phyloP scores from a whole-genome alignment of 2,888 invertebrate species.

The Leucophenga montana region DNA sequence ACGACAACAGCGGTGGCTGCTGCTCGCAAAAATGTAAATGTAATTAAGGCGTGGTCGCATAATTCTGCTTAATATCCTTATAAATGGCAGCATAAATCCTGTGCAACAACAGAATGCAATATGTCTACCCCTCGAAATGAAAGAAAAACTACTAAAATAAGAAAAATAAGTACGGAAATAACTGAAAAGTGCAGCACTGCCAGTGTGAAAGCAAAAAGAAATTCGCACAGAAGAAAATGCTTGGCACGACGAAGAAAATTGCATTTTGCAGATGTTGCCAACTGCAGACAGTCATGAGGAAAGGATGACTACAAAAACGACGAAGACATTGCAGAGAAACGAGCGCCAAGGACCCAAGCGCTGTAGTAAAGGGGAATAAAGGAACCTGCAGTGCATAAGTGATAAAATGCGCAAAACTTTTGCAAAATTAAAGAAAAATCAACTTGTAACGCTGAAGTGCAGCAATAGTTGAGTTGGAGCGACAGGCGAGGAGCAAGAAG shows the following conservation, averaged over 20 bases:
- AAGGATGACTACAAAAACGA: not conserved
- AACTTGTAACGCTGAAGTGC: slow-evolving; percentile 29
- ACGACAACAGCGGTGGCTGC: not conserved
- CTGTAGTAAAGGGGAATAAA: not conserved
- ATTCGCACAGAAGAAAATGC: slow-evolving; percentile 14
- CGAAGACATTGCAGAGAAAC: not conserved
- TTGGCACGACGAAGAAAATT: slow-evolving; percentile 50
- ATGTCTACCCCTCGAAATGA: not conserved
- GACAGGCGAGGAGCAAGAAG: slow-evolving; percentile 26
- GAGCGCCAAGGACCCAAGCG: not conserved
- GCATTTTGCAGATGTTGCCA: slow-evolving; percentile 65
- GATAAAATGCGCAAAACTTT: slow-evolving; percentile 51
- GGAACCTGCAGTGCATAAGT: slow-evolving; percentile 46
- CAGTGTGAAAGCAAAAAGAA: slow-evolving; percentile 19
- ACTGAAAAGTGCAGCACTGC: not conserved
- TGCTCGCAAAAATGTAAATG: slow-evolving; percentile 14
- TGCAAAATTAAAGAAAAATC: slow-evolving; percentile 44
- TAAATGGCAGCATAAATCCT: slow-evolving; percentile 20
- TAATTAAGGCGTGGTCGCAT: slow-evolving; percentile 37
- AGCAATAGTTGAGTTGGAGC: slow-evolving; percentile 5
- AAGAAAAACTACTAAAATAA: slow-evolving; percentile 14
- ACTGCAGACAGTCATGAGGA: slow-evolving; percentile 10
- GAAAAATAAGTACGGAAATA: slow-evolving; percentile 1
- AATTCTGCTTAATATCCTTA: slow-evolving; percentile 27
- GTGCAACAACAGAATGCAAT: not conserved